Evolutionary conservation across 2,888 invertebrate genomes (phyloP).

Genomic region (Cacoxenus indagator): DNA sequence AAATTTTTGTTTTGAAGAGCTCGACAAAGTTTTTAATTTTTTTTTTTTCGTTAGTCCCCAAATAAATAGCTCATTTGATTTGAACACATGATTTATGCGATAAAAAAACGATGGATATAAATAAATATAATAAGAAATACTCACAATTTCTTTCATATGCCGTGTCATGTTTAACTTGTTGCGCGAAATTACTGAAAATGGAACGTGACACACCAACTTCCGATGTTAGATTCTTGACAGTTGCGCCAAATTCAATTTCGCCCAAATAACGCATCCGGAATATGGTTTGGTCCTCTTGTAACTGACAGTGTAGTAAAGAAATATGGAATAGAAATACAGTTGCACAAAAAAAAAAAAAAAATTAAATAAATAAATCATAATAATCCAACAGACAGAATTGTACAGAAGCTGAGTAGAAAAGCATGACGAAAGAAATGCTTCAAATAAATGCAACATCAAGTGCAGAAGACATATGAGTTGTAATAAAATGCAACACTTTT

Average conservation of each 20-base stretch:
- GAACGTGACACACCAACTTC: conserved; percentile 70
- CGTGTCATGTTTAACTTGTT: conserved; percentile 70
- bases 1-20: too few relatives aligned
- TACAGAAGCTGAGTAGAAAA: neutral
- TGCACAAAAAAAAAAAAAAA: conserved; percentile 20
- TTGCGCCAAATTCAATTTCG: conserved; percentile 69
- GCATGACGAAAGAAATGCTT: neutral
- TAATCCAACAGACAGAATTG: neutral
- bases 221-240: conserved; percentile 69
- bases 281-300: conserved; percentile 70
- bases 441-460: conserved; percentile 7
- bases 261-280: conserved; percentile 71
- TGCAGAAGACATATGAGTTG: neutral
- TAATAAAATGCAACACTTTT: conserved; percentile 16
- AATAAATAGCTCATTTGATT: too few relatives aligned
- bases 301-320: conserved; percentile 49
- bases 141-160: conserved; percentile 69
- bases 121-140: conserved; percentile 35
- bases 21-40: too few relatives aligned
- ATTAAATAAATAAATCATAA: neutral
- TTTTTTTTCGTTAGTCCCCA: too few relatives aligned
- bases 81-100: too few relatives aligned
- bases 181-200: conserved; percentile 70
- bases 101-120: neutral
- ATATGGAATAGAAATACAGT: conserved; percentile 23